These are phyloP conservation scores for Rhinella marina DNA, from an alignment of 2,797 vertebrate species.

Conservation along the genomic window DNA sequence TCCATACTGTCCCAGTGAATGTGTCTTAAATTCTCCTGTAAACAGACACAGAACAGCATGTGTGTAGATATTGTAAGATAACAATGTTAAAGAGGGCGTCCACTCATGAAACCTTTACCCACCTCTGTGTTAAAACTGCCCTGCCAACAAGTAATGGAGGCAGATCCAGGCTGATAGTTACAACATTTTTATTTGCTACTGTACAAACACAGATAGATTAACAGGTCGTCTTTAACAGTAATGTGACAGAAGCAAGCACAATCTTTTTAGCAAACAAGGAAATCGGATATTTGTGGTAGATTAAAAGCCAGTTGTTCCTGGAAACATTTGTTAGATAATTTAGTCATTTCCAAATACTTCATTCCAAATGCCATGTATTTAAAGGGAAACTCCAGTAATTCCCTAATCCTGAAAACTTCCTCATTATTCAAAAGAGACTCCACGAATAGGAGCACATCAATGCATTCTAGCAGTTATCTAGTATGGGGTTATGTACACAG, in stretches of 20 bases:
- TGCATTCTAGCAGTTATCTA: background rate
- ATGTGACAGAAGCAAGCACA: background rate
- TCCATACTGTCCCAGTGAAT: too few relatives aligned
- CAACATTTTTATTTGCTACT: background rate
- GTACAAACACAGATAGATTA: slow-evolving; percentile 4
- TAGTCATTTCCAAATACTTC: background rate
- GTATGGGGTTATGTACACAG: too few relatives aligned
- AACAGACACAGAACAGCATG: too few relatives aligned
- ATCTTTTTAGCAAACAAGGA: slow-evolving; percentile 27
- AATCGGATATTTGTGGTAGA: slow-evolving; percentile 21
- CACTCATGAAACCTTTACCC: too few relatives aligned
- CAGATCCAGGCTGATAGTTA: background rate
- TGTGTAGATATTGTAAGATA: too few relatives aligned
- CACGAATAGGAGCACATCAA: background rate
- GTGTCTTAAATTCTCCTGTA: too few relatives aligned
- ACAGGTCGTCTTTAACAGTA: background rate
- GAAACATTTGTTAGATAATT: background rate
- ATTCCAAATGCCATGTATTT: background rate
- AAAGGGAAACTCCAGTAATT: slow-evolving; percentile 5
- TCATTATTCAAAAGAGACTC: background rate
- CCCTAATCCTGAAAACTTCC: background rate
- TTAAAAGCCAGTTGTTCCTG: slow-evolving; percentile 7
- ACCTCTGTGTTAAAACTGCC: too few relatives aligned
- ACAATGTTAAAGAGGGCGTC: too few relatives aligned
- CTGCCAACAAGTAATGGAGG: background rate